Conservation (phyloP, 2,797 vertebrate genomes). For the Peromyscus aztecus region DNA sequence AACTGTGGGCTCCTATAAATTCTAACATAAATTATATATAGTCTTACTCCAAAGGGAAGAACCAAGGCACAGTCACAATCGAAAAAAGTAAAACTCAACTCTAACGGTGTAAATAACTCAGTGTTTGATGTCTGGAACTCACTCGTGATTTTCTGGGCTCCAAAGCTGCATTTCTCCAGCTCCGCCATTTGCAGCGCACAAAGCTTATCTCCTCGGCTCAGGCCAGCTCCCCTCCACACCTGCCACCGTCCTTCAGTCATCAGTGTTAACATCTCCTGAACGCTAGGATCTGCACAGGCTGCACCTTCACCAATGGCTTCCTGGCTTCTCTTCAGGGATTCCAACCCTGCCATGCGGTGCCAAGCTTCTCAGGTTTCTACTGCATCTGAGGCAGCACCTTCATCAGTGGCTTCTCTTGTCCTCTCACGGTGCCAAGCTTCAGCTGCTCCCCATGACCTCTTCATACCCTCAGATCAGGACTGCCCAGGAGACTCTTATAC, state of each 20-base stretch:
- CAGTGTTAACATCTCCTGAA: not conserved
- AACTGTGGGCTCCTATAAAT: not conserved
- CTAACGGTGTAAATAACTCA: not conserved
- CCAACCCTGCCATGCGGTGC: too few species aligned
- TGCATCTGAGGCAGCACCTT: not conserved
- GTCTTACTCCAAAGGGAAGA: not conserved
- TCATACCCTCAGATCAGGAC: not conserved
- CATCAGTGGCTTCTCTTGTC: not conserved
- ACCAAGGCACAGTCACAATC: not conserved
- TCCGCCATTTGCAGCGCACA: not conserved
- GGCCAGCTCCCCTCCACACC: too few species aligned
- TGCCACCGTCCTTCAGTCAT: not conserved
- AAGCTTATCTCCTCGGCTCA: not conserved
- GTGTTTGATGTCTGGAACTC: not conserved
- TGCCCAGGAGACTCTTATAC: not conserved
- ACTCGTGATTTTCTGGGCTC: not conserved
- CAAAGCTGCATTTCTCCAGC: not conserved
- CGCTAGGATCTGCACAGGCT: not conserved
- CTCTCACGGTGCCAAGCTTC: not conserved
- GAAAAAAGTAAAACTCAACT: not conserved
- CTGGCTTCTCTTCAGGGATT: not conserved
- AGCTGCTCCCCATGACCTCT: not conserved
- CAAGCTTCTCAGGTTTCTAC: not conserved
- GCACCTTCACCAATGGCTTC: too few species aligned
- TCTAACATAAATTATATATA: not conserved